phyloP scores from a whole-genome alignment of 2,797 vertebrate species.

The Euthynnus affinis region DNA sequence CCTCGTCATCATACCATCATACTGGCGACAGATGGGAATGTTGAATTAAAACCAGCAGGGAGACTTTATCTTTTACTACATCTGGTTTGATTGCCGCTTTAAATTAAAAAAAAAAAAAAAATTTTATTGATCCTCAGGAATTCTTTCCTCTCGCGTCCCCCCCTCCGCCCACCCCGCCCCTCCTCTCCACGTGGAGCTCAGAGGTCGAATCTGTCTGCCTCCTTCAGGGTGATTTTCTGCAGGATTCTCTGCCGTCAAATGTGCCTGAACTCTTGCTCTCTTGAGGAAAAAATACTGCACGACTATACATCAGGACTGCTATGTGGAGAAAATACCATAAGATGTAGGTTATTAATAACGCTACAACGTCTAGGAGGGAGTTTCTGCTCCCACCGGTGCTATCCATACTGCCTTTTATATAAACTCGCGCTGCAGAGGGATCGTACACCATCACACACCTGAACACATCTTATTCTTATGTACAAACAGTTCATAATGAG shows the following conservation, averaged over 20 bases:
- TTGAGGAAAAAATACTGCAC: too few species aligned
- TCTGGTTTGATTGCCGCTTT: too few species aligned
- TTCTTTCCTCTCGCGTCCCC: too few species aligned
- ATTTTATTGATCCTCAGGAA: too few species aligned
- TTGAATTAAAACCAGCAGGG: slow-evolving; percentile 17
- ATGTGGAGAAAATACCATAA: not conserved
- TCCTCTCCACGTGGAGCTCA: not conserved
- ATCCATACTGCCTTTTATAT: too few species aligned
- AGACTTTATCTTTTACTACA: too few species aligned
- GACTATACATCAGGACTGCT: not conserved
- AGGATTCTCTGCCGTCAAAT: too few species aligned
- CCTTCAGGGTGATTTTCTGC: not conserved
- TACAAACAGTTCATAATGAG: too few species aligned
- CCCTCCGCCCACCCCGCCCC: too few species aligned
- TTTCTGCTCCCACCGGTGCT: too few species aligned
- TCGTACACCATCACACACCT: not conserved
- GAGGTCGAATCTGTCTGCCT: not conserved
- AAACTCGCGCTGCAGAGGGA: not conserved
- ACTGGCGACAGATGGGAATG: slow-evolving; percentile 13
- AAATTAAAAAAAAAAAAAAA: too few species aligned
- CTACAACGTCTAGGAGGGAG: not conserved
- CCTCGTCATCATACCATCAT: not conserved
- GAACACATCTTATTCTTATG: too few species aligned
- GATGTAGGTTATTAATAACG: not conserved
- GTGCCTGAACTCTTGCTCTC: not conserved